phyloP scores from a whole-genome alignment of 2,113 vertebrate genomes.

The Vireo altiloquus region DNA sequence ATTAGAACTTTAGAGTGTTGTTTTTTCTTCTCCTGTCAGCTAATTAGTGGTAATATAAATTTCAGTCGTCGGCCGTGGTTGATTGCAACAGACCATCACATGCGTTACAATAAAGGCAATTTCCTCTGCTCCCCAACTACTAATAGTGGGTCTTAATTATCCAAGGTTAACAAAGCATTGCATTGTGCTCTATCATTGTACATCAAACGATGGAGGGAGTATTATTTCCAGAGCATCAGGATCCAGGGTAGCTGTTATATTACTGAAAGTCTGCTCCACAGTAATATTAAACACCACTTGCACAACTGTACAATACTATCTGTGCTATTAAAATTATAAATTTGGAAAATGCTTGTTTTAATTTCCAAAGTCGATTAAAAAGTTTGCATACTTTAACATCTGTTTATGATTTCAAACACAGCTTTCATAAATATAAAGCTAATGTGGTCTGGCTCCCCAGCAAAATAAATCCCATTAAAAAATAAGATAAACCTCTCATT shows the following conservation, averaged over 20 bases:
- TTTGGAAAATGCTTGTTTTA: slow-evolving; percentile 30
- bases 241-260: background rate
- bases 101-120: slow-evolving; percentile 19
- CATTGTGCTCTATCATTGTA: slow-evolving; percentile 10
- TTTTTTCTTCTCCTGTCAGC: slow-evolving; percentile 15
- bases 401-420: slow-evolving; percentile 50
- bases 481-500: slow-evolving; percentile 44
- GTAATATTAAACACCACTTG: background rate
- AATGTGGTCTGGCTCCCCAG: slow-evolving; percentile 37
- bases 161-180: slow-evolving; percentile 48
- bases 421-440: slow-evolving; percentile 49
- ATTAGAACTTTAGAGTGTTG: slow-evolving; percentile 21
- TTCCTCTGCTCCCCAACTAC: slow-evolving; percentile 35
- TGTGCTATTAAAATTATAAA: background rate
- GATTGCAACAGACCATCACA: slow-evolving; percentile 57
- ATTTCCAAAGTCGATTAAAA: slow-evolving; percentile 27
- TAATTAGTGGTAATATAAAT: slow-evolving; percentile 63
- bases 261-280: background rate
- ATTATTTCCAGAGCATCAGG: background rate
- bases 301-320: background rate
- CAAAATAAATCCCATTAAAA: slow-evolving; percentile 61
- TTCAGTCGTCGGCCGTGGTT: slow-evolving; percentile 31
- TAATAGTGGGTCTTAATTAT: slow-evolving; percentile 40
- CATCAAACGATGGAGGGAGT: background rate
- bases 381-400: slow-evolving; percentile 55